These are phyloP conservation scores for Zygothrica quintamaculata DNA, from an alignment of 2,888 invertebrate genomes.

Conservation along the genomic window DNA sequence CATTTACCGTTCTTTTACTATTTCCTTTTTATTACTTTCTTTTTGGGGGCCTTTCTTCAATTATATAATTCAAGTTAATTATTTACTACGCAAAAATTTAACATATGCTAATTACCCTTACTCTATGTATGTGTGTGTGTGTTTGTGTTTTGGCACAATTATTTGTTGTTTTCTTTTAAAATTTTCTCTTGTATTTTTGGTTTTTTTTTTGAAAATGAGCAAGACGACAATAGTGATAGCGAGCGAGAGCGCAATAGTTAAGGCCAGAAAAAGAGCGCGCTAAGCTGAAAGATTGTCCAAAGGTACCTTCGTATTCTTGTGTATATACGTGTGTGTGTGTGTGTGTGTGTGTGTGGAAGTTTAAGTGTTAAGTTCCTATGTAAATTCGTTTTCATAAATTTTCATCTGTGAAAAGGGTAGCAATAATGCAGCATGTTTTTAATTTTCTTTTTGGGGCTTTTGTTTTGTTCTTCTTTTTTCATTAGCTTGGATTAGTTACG, in stretches of 20 bases:
- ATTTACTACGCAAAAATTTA: slow-evolving; percentile 40
- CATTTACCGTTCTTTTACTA: slow-evolving; percentile 1
- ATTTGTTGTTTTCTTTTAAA: too few species aligned
- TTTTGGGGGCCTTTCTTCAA: slow-evolving; percentile 6
- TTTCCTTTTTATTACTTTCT: not conserved
- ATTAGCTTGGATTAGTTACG: slow-evolving; percentile 8
- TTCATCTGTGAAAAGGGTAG: slow-evolving; percentile 31
- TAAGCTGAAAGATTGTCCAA: slow-evolving; percentile 31
- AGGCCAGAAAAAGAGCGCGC: slow-evolving; percentile 36
- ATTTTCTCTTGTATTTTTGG: too few species aligned
- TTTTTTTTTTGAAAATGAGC: slow-evolving; percentile 44
- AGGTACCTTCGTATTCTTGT: slow-evolving; percentile 14
- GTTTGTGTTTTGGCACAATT: slow-evolving; percentile 1
- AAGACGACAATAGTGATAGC: slow-evolving; percentile 11
- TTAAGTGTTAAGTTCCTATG: slow-evolving; percentile 63
- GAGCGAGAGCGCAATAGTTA: slow-evolving; percentile 8
- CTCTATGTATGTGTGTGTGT: slow-evolving; percentile 17
- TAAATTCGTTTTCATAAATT: slow-evolving; percentile 68
- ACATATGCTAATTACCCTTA: slow-evolving; percentile 57
- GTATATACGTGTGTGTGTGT: slow-evolving; percentile 7
- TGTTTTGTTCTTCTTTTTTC: slow-evolving; percentile 14
- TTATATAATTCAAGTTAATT: slow-evolving; percentile 2
- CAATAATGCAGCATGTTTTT: slow-evolving; percentile 36
- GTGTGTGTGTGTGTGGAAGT: slow-evolving; percentile 20
- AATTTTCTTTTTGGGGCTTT: slow-evolving; percentile 17